A percentile compares a stretch with the other conserved stretches of the same genome.
These are phyloP conservation scores for Psephotus haematonotus DNA, from an alignment of 2,113 vertebrate species.

Conservation along the genomic window DNA sequence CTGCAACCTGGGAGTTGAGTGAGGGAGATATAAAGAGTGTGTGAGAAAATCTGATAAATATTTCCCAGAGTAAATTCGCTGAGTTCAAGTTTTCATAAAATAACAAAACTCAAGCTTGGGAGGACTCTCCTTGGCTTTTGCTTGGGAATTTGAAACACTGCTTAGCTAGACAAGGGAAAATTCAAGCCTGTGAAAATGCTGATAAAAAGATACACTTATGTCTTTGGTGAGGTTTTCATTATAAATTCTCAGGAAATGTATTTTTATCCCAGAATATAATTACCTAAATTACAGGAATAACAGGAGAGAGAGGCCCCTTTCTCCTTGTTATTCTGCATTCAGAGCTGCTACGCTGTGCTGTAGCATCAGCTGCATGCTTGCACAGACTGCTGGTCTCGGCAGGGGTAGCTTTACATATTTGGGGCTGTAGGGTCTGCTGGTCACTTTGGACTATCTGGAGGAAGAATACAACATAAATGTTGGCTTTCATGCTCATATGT, in stretches of 20 bases:
- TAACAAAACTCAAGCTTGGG: not conserved
- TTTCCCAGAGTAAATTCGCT: not conserved
- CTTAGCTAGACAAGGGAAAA: not conserved
- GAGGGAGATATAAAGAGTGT: not conserved
- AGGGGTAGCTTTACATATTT: not conserved
- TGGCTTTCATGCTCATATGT: not conserved
- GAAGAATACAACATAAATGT: not conserved
- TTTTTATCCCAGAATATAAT: conserved; percentile 43
- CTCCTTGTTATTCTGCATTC: not conserved
- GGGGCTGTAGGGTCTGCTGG: not conserved
- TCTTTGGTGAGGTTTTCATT: not conserved
- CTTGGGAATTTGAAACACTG: not conserved
- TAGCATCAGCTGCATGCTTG: not conserved
- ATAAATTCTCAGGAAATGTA: conserved; percentile 21
- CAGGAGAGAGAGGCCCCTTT: not conserved
- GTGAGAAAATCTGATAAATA: not conserved
- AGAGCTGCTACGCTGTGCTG: not conserved
- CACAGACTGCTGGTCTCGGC: not conserved
- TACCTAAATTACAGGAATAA: not conserved
- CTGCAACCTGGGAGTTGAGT: not conserved
- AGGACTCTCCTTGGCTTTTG: not conserved
- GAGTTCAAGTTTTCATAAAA: conserved; percentile 16
- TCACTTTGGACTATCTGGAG: not conserved
- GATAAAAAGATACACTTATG: not conserved
- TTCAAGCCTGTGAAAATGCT: not conserved